Percentiles rank a stretch among this genome's conserved stretches.
These are phyloP conservation scores for Osmerus eperlanus DNA, from an alignment of 2,113 vertebrate species.

Conservation along the genomic window DNA sequence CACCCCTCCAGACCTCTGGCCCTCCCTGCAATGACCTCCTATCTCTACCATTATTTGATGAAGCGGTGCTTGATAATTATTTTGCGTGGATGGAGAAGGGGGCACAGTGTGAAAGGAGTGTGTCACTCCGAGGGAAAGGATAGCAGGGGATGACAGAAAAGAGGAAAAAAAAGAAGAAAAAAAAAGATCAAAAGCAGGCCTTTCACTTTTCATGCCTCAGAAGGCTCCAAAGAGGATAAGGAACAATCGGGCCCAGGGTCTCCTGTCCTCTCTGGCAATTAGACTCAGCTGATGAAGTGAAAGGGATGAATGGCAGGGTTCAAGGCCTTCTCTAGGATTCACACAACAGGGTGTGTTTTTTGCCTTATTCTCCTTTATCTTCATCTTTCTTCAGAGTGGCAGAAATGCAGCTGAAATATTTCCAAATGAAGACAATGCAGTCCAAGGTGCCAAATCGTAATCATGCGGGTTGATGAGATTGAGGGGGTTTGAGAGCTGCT, in stretches of 20 bases:
- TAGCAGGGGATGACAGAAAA: constrained; percentile 81
- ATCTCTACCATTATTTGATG: constrained; percentile 95
- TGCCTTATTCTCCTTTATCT: constrained; percentile 70
- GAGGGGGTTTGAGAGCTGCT: constrained; percentile 56
- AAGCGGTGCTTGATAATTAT: constrained; percentile 99
- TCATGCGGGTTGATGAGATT: constrained; percentile 61
- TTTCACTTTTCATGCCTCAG: constrained; percentile 98
- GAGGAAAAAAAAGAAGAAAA: constrained; percentile 61
- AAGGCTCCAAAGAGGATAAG: constrained; percentile 98
- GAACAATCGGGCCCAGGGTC: constrained; percentile 97
- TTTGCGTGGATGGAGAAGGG: constrained; percentile 90
- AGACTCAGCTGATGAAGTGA: constrained; percentile 99
- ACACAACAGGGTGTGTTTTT: constrained; percentile 93
- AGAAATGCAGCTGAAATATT: constrained; percentile 92
- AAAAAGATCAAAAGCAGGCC: constrained; percentile 94
- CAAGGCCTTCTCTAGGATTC: constrained; percentile 97
- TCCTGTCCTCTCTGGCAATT: constrained; percentile 99
- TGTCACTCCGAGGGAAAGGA: constrained; percentile 86
- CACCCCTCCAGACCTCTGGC: constrained; percentile 84
- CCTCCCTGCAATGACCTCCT: constrained; percentile 93
- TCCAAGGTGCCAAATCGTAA: constrained; percentile 70
- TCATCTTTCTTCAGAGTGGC: constrained; percentile 72
- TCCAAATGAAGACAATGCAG: constrained; percentile 90
- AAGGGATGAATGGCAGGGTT: constrained; percentile 98
- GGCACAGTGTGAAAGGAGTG: constrained; percentile 87